Conservation (phyloP, 2,113 vertebrate genomes). For the Oreochromis aureus region DNA sequence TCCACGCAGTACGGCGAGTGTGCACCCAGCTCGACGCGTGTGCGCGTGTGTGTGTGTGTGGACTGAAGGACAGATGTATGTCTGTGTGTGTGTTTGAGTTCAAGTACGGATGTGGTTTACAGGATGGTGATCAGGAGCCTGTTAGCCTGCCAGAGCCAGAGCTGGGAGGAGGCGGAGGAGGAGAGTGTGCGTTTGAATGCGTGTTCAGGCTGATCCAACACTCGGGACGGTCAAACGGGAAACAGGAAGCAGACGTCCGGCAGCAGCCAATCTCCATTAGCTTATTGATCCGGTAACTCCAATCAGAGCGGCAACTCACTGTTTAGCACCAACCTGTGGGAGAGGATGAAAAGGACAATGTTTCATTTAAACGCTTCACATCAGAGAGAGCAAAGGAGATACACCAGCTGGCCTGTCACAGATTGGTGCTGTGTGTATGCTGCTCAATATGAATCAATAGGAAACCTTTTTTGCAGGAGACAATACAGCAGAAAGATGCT, state of each 20-base stretch:
- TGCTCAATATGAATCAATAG: not conserved
- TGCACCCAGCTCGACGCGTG: not conserved
- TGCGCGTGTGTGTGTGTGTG: not conserved
- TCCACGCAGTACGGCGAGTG: not conserved
- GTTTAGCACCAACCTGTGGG: constrained; percentile 37
- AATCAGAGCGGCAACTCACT: not conserved
- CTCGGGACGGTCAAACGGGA: not conserved
- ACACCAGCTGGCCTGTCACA: not conserved
- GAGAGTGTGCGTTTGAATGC: not conserved
- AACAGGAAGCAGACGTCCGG: constrained; percentile 41
- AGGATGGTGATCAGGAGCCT: not conserved
- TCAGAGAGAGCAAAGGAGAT: not conserved
- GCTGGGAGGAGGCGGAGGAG: not conserved
- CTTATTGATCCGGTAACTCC: constrained; percentile 20
- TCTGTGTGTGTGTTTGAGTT: not conserved
- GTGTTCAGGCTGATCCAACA: not conserved
- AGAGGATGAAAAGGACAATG: not conserved
- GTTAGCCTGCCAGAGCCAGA: not conserved
- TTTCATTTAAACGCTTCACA: not conserved
- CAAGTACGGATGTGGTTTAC: not conserved
- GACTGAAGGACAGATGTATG: not conserved
- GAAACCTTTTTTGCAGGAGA: not conserved
- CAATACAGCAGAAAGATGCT: not conserved
- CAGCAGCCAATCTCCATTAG: constrained; percentile 55
- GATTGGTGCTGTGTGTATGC: not conserved